Evolutionary conservation across 2,797 vertebrate genomes (phyloP).

Genomic region (Champsocephalus gunnari): DNA sequence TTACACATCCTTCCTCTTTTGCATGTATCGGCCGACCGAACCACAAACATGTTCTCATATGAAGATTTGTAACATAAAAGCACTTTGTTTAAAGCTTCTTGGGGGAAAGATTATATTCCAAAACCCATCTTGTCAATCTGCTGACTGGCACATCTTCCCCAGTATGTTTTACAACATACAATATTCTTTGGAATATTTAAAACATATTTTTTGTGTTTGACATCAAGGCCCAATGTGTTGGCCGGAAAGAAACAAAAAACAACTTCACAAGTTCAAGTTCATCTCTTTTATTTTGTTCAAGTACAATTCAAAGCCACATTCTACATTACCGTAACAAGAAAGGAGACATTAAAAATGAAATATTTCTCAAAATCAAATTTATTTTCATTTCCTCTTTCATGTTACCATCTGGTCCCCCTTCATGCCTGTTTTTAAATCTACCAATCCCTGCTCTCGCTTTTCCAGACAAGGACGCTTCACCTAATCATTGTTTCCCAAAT

Average conservation of each 20-base stretch:
- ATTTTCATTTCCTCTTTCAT: slow-evolving; percentile 14
- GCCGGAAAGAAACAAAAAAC: slow-evolving; percentile 8
- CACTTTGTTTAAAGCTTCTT: too few relatives aligned
- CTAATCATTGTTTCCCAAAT: slow-evolving; percentile 54
- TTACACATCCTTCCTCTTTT: background rate
- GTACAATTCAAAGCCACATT: slow-evolving; percentile 25
- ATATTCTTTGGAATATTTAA: slow-evolving; percentile 35
- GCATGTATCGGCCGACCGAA: background rate
- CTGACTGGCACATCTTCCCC: slow-evolving; percentile 22
- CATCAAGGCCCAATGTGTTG: slow-evolving; percentile 7
- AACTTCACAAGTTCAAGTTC: slow-evolving; percentile 6
- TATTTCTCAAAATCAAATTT: slow-evolving; percentile 19
- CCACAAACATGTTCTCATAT: background rate
- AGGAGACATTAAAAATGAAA: background rate
- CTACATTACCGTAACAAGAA: background rate
- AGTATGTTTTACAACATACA: slow-evolving; percentile 26
- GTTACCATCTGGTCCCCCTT: slow-evolving; percentile 10
- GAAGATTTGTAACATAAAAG: slow-evolving; percentile 3
- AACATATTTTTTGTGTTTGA: slow-evolving; percentile 25
- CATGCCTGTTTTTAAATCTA: slow-evolving; percentile 14
- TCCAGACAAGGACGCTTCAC: slow-evolving; percentile 51
- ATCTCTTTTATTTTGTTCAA: slow-evolving; percentile 14
- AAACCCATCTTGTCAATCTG: too few relatives aligned
- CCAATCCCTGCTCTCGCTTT: slow-evolving; percentile 49
- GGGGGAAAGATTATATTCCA: too few relatives aligned